phyloP scores from a whole-genome alignment of 2,888 invertebrate species.

The Phragmatobia fuliginosa region DNA sequence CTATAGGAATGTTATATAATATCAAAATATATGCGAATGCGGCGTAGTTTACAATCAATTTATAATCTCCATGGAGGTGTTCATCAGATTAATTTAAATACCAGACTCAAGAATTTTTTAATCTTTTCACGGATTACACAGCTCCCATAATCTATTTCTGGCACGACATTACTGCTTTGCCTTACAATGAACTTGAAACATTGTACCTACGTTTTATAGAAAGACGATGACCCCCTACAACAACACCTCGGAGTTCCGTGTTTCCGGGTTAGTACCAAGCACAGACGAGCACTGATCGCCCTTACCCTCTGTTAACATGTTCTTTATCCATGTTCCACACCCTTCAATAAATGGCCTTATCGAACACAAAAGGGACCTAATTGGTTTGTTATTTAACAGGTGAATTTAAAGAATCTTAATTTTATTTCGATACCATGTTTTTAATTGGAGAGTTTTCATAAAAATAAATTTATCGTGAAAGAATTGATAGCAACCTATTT shows the following conservation, averaged over 20 bases:
- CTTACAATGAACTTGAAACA: constrained; percentile 46
- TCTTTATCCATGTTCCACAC: constrained; percentile 54
- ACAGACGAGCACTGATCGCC: constrained; percentile 68
- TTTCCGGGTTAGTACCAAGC: constrained; percentile 66
- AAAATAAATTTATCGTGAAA: too few species aligned
- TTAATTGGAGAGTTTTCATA: not conserved
- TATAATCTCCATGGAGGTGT: not conserved
- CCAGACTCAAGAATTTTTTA: constrained; percentile 31
- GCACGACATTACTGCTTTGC: constrained; percentile 30
- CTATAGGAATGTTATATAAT: constrained; percentile 73
- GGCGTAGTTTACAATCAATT: constrained; percentile 1
- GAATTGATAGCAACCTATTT: too few species aligned
- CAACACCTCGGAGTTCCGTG: constrained; percentile 56
- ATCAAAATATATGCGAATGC: constrained; percentile 30
- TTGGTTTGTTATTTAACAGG: constrained; percentile 49
- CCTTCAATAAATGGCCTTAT: constrained; percentile 57
- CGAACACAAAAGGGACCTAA: constrained; percentile 46
- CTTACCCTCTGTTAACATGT: constrained; percentile 64
- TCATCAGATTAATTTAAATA: constrained; percentile 14
- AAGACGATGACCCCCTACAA: constrained; percentile 45
- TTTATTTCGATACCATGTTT: constrained; percentile 12
- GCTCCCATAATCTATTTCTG: constrained; percentile 35
- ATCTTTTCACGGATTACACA: constrained; percentile 31
- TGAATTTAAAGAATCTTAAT: constrained; percentile 32
- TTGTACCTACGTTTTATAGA: constrained; percentile 20